Evolutionary conservation across 2,797 vertebrate species (phyloP).

Genomic region (Lophotriccus pileatus): DNA sequence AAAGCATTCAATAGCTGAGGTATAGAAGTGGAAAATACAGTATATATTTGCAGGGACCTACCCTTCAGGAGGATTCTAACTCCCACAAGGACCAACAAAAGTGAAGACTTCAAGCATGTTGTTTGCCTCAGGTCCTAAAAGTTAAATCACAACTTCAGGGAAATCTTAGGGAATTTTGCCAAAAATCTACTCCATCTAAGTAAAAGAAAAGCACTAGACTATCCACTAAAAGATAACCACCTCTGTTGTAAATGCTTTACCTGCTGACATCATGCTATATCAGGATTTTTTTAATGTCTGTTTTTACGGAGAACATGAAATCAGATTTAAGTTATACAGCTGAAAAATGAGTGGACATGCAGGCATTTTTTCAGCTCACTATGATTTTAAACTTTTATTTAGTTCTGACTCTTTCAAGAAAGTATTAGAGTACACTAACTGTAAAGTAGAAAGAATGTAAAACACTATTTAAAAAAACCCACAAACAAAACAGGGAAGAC

Average conservation of each 20-base stretch:
- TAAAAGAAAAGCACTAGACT: background rate
- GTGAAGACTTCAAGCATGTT: background rate
- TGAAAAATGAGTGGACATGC: background rate
- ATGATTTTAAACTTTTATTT: background rate
- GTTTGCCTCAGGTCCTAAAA: background rate
- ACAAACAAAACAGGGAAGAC: background rate
- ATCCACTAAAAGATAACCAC: background rate
- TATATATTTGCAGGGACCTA: background rate
- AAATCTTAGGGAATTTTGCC: background rate
- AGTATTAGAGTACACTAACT: background rate
- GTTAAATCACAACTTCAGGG: background rate
- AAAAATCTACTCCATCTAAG: background rate
- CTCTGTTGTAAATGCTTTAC: background rate
- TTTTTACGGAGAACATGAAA: background rate
- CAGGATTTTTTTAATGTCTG: background rate
- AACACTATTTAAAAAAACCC: background rate
- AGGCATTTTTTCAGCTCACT: background rate
- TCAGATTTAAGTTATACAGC: background rate
- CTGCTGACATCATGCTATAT: background rate
- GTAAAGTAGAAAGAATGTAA: background rate
- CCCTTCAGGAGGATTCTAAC: background rate
- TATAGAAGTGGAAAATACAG: background rate
- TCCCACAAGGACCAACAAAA: background rate
- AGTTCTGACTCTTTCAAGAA: background rate
- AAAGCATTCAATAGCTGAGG: background rate